These are phyloP conservation scores for Brachionus plicatilis DNA, from an alignment of 1,140 invertebrate genomes.

Conservation along the genomic window DNA sequence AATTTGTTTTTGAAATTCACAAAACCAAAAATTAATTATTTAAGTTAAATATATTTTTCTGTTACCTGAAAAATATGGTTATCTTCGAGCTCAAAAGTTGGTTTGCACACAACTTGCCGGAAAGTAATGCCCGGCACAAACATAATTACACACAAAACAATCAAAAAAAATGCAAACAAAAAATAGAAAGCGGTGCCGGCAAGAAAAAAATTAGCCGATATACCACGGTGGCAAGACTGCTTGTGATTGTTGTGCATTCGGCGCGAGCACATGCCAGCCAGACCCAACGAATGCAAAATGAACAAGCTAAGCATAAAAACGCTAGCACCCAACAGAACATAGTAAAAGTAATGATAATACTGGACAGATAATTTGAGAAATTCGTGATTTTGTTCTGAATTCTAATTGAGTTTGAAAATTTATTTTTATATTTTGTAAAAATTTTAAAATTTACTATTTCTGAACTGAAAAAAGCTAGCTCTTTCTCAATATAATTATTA, in stretches of 20 bases:
- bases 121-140: not conserved
- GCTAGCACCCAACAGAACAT: not conserved
- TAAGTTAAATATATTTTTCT: no score
- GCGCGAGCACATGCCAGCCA: slow-evolving; percentile 14
- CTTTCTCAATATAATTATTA: not conserved
- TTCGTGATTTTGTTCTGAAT: not conserved
- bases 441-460: slow-evolving; percentile 4
- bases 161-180: not conserved
- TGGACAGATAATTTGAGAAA: not conserved
- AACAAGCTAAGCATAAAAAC: slow-evolving; percentile 9
- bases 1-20: no score
- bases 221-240: slow-evolving; percentile 21
- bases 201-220: slow-evolving; percentile 28
- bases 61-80: not conserved
- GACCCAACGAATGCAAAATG: slow-evolving; percentile 1
- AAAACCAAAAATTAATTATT: no score
- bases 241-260: slow-evolving; percentile 28
- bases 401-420: not conserved
- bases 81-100: not conserved
- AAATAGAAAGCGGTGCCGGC: not conserved
- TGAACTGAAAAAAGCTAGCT: not conserved
- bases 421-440: not conserved
- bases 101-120: not conserved
- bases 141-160: not conserved
- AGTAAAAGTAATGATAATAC: slow-evolving; percentile 10